Percentiles rank a stretch among this genome's conserved stretches.
Evolutionary conservation across 2,113 vertebrate species (phyloP).

Genomic region (Clarias gariepinus): DNA sequence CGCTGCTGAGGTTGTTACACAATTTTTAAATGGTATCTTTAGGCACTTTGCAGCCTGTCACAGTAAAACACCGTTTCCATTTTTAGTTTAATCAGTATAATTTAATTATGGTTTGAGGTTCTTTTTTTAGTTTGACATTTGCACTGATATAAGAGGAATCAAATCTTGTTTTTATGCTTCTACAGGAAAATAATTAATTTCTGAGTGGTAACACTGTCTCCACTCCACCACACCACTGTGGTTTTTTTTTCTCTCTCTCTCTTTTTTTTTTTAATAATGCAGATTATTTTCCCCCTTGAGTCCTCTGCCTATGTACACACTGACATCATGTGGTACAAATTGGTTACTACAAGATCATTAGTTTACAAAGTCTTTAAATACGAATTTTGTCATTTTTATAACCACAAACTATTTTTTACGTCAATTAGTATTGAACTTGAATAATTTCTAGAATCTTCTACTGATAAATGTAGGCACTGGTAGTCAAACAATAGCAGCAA

Average conservation of each 20-base stretch:
- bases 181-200: too few relatives aligned
- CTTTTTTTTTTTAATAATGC: background rate
- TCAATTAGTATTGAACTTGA: background rate
- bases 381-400: background rate
- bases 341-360: constrained; percentile 28
- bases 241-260: background rate
- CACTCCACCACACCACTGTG: too few relatives aligned
- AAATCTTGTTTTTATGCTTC: too few relatives aligned
- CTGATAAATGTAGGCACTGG: background rate
- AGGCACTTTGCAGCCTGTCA: too few relatives aligned
- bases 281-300: background rate
- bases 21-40: too few relatives aligned
- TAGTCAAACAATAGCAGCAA: background rate
- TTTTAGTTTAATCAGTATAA: too few relatives aligned
- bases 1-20: too few relatives aligned
- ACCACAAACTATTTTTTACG: background rate
- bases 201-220: too few relatives aligned
- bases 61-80: too few relatives aligned
- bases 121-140: background rate
- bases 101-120: background rate
- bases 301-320: background rate
- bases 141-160: too few relatives aligned
- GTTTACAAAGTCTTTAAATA: background rate
- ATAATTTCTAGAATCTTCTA: background rate
- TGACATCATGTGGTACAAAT: constrained; percentile 65